A percentile compares a stretch with the other conserved stretches of the same genome.
phyloP scores from a whole-genome alignment of 2,888 invertebrate genomes.

The Neoaliturus tenellus region DNA sequence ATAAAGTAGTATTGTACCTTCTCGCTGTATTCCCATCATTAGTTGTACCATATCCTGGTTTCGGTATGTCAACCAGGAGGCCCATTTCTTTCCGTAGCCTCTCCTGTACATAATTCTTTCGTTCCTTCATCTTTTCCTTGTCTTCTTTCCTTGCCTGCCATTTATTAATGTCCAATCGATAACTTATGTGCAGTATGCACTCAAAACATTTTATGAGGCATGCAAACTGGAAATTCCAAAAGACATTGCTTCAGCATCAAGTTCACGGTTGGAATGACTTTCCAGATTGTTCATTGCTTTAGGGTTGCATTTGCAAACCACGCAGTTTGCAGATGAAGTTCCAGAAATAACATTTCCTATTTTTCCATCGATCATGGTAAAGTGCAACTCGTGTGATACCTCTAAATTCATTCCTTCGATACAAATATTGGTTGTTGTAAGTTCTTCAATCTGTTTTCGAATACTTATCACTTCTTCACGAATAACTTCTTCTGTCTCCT shows the following conservation, averaged over 20 bases:
- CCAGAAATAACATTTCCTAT: neutral
- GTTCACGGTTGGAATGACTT: neutral
- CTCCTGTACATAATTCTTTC: neutral
- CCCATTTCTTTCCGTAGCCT: neutral
- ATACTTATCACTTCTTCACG: neutral
- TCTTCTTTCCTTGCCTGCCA: neutral
- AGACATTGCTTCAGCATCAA: neutral
- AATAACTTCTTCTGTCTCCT: neutral
- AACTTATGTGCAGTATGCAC: constrained; percentile 11
- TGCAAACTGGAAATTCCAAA: constrained; percentile 20
- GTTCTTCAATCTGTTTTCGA: neutral
- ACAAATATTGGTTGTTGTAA: neutral
- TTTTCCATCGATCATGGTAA: constrained; percentile 5
- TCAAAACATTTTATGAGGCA: neutral
- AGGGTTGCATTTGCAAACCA: neutral
- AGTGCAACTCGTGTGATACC: neutral
- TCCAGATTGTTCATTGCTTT: neutral
- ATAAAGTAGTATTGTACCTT: too few relatives aligned
- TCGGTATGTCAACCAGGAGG: neutral
- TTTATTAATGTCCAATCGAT: constrained; percentile 19
- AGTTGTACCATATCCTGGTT: neutral
- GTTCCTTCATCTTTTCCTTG: neutral
- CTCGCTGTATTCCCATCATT: neutral
- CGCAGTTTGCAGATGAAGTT: neutral
- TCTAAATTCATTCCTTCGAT: neutral